Conservation (phyloP, 1,140 invertebrate species). For the Gerris buenoi region DNA sequence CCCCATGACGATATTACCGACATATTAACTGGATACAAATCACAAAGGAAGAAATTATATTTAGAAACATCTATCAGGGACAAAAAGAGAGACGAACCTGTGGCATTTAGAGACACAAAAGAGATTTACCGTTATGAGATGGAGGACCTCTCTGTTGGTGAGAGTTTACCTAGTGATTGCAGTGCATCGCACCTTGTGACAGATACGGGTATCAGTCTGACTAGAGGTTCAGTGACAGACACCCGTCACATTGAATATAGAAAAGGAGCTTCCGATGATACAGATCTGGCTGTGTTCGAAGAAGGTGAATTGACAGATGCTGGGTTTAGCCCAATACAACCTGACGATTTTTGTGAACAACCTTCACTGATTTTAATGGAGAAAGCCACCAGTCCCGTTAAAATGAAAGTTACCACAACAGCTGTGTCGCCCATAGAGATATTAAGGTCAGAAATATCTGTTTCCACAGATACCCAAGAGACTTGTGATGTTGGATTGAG, state of each 20-base stretch:
- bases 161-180: constrained; percentile 33
- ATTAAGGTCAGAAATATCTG: constrained; percentile 33
- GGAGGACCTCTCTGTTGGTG: constrained; percentile 23
- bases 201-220: constrained; percentile 37
- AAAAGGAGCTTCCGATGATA: constrained; percentile 32
- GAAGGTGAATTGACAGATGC: constrained; percentile 38
- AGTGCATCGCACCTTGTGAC: constrained; percentile 35
- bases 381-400: constrained; percentile 33
- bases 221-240: constrained; percentile 33
- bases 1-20: not conserved
- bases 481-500: constrained; percentile 34
- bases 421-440: constrained; percentile 29
- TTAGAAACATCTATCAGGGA: constrained; percentile 14
- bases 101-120: constrained; percentile 35
- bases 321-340: constrained; percentile 36
- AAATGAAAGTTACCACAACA: constrained; percentile 26
- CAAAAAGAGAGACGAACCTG: constrained; percentile 33
- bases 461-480: constrained; percentile 34
- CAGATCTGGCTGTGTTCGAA: constrained; percentile 32
- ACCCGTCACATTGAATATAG: constrained; percentile 9
- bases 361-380: constrained; percentile 28
- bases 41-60: not conserved
- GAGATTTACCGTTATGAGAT: constrained; percentile 33
- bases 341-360: constrained; percentile 30
- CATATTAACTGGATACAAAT: not conserved